A percentile compares a stretch with the other conserved stretches of the same genome.
Conservation (phyloP, 2,797 vertebrate species). For the Phalanger gymnotis region DNA sequence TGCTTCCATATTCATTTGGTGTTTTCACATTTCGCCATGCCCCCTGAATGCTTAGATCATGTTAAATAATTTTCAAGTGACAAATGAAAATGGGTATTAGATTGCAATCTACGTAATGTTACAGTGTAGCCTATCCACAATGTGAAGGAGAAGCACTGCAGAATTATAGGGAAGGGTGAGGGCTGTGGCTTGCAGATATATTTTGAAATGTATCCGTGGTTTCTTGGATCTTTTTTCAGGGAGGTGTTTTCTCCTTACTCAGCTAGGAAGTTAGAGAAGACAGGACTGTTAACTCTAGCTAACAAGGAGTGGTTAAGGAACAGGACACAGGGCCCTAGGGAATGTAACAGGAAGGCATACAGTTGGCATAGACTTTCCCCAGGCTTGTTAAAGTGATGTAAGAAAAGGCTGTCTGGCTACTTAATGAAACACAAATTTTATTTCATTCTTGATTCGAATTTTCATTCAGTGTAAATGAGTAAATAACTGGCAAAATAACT, state of each 20-base stretch:
- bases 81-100: background rate
- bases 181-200: background rate
- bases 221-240: slow-evolving; percentile 61
- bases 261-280: slow-evolving; percentile 49
- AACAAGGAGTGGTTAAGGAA: slow-evolving; percentile 34
- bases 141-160: background rate
- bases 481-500: background rate
- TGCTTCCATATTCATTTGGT: background rate
- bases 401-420: background rate
- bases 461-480: too few relatives aligned
- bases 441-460: slow-evolving; percentile 27
- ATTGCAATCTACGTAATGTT: background rate
- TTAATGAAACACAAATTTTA: background rate
- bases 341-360: background rate
- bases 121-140: background rate
- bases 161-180: background rate
- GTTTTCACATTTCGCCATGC: background rate
- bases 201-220: slow-evolving; percentile 70
- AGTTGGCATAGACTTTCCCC: background rate
- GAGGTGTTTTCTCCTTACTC: slow-evolving; percentile 62
- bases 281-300: slow-evolving; percentile 54
- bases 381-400: background rate
- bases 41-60: background rate
- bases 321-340: background rate
- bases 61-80: background rate